Base-by-base conservation (phyloP, 2,797 vertebrate species). In the Ispidina lecontei region DNA sequence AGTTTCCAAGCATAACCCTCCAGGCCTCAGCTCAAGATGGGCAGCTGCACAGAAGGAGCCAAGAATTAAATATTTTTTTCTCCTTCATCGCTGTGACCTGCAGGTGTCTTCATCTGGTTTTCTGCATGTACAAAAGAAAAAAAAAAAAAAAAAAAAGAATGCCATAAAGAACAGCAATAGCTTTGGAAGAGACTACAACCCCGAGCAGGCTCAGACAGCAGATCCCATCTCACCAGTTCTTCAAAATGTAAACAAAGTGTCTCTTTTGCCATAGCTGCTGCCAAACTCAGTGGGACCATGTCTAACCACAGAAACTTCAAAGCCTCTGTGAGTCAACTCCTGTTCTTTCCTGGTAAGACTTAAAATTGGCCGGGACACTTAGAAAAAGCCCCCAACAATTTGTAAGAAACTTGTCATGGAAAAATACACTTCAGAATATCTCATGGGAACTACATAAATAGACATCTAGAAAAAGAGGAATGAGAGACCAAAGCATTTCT, bases 331-430 rank as follows among this genome's bases (percentile, higher is more conserved):
- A 96, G 52, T 93, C 95, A 96, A 84, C 47, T 29, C 22, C 79
- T 74, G 10, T 63, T 92, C 71, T 68, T 63, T 60, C 63, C 73
- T 82, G 37, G 68, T 84, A 44, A 54, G 60, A 52, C 37, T 72
- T 10, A 86, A 46, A 0, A 0, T 69, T 89, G 91, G 94, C 88
- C 82, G 88, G 86, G 91, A 92, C 69, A 41, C 25, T 47, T n/a
- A 7, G 26, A 10, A 16, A 63, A 74, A 51, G 12, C 2, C 12
- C 20, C 12, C 11, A 46, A 47, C 11, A 3, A 64, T 88, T 85
- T 74, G 69, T 68, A 94, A 78, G 74, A 93, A 95, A 77, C 51
- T 14, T 75, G 76, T 92, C 83, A 92, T 84, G 92, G 92, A 96
- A 95, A 93, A 92, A 88, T n/a, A 71, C 20, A 67, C 63, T 70